phyloP scores from a whole-genome alignment of 2,797 vertebrate species.

The Phyllotis vaccarum region DNA sequence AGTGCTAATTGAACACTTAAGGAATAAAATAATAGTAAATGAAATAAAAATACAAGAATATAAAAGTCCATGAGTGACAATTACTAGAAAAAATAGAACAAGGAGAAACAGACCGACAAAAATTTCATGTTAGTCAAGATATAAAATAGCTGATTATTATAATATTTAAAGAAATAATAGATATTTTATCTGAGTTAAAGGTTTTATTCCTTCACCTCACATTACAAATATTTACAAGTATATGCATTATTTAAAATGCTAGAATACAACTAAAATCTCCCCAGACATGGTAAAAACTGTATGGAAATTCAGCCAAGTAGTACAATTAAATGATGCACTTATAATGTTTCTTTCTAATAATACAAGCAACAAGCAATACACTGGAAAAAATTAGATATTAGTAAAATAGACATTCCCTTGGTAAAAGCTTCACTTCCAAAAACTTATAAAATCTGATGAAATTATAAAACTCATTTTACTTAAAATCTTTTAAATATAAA shows the following conservation, averaged over 20 bases:
- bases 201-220: constrained; percentile 99
- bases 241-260: constrained; percentile 99
- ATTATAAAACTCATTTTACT: constrained; percentile 99
- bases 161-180: constrained; percentile 22
- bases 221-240: constrained; percentile 99
- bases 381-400: constrained; percentile 99
- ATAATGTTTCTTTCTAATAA: constrained; percentile 99
- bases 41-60: constrained; percentile 47
- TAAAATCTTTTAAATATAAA: constrained; percentile 99
- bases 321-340: constrained; percentile 98
- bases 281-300: constrained; percentile 99
- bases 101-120: constrained; percentile 5
- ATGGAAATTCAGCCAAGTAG: constrained; percentile 99
- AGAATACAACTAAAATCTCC: constrained; percentile 99
- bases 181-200: constrained; percentile 92
- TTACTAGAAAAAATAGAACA: constrained; percentile 33
- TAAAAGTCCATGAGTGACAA: background rate
- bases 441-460: constrained; percentile 99
- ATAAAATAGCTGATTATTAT: constrained; percentile 43
- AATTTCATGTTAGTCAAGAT: background rate
- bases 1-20: constrained; percentile 28
- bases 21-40: constrained; percentile 13
- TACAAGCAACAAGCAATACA: constrained; percentile 99
- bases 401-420: constrained; percentile 99
- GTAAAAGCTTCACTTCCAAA: constrained; percentile 98